Conservation (phyloP, 2,113 vertebrate genomes). For the Oxyura jamaicensis region DNA sequence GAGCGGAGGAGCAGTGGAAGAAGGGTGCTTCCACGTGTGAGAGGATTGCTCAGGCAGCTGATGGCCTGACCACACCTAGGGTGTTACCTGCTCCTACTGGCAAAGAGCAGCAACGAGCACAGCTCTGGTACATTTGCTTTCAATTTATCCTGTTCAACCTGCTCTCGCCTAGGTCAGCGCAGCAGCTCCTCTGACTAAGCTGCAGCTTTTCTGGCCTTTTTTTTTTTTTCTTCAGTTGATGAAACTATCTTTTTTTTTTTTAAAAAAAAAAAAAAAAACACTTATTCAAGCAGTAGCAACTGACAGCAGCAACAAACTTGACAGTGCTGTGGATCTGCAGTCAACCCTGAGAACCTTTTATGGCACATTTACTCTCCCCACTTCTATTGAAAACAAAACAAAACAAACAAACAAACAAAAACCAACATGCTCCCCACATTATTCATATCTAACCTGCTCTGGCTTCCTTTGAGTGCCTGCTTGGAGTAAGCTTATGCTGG, state of each 20-base stretch:
- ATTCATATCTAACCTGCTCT: background rate
- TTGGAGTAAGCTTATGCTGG: background rate
- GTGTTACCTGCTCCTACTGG: background rate
- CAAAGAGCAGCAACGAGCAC: background rate
- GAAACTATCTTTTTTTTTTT: background rate
- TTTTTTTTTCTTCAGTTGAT: background rate
- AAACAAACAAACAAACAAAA: background rate
- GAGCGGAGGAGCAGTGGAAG: background rate
- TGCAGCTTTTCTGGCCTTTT: no score
- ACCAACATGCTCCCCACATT: background rate
- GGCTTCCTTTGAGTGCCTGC: background rate
- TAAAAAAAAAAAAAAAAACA: no score
- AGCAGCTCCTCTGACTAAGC: background rate
- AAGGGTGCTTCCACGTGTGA: background rate
- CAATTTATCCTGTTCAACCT: slow-evolving; percentile 27
- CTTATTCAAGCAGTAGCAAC: background rate
- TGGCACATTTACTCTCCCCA: background rate
- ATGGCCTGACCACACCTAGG: background rate
- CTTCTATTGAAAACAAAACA: background rate
- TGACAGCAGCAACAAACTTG: background rate
- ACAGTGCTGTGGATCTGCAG: background rate
- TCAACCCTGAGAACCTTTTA: background rate
- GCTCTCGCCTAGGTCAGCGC: background rate
- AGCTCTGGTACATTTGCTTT: background rate
- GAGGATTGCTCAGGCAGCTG: background rate